Conservation (phyloP, 2,797 vertebrate species). For the Cirrhinus molitorella region DNA sequence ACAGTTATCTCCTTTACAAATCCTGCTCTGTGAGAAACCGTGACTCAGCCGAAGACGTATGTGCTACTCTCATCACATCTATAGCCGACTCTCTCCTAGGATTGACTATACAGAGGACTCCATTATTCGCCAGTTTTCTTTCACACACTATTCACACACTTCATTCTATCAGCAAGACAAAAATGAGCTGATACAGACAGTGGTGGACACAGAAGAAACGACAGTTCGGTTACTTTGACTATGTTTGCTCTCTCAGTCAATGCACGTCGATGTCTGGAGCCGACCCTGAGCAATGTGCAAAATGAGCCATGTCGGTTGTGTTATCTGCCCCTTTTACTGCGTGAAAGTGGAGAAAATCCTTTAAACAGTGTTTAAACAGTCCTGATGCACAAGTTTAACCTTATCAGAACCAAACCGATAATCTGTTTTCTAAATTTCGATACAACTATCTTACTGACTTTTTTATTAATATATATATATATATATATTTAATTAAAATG, state of each 20-base stretch:
- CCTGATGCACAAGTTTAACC: not conserved
- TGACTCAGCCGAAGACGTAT: slow-evolving; percentile 1
- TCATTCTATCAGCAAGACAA: not conserved
- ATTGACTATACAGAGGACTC: slow-evolving; percentile 16
- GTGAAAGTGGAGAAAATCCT: not conserved
- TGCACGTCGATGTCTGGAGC: not conserved
- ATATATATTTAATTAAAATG: no score
- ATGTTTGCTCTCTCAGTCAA: slow-evolving; percentile 9
- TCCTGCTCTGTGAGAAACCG: slow-evolving; percentile 20
- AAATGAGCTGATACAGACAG: slow-evolving; percentile 10
- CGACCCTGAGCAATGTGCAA: not conserved
- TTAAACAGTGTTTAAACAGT: slow-evolving; percentile 8
- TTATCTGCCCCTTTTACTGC: not conserved
- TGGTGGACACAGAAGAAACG: not conserved
- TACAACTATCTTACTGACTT: not conserved
- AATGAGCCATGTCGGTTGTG: not conserved
- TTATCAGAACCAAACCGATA: slow-evolving; percentile 7
- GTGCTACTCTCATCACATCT: slow-evolving; percentile 24
- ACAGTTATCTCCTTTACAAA: slow-evolving; percentile 35
- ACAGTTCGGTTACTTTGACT: not conserved
- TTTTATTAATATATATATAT: no score
- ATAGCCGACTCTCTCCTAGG: not conserved
- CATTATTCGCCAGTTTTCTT: slow-evolving; percentile 38
- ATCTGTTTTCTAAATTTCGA: not conserved
- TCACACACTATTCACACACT: slow-evolving; percentile 16